Conservation (phyloP, 2,113 vertebrate genomes). For the Ardeotis arabs region DNA sequence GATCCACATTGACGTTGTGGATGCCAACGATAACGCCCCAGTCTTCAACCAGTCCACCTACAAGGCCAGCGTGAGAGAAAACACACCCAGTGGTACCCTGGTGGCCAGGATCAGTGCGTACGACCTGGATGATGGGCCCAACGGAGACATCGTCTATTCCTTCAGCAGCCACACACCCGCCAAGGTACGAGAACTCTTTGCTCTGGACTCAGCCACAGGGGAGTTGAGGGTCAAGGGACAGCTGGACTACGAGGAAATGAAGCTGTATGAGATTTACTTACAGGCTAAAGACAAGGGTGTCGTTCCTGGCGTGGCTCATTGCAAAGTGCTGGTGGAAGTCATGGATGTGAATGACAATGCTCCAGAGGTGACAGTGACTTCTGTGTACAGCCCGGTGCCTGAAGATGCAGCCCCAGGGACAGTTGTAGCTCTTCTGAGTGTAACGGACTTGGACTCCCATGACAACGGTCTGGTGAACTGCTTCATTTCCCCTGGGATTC, state of each 20-base stretch:
- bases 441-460: slow-evolving; percentile 77
- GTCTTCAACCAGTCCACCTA: slow-evolving; percentile 80
- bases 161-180: slow-evolving; percentile 77
- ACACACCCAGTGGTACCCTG: slow-evolving; percentile 54
- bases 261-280: slow-evolving; percentile 78
- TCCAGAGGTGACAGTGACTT: slow-evolving; percentile 78
- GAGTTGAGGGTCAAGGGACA: slow-evolving; percentile 75
- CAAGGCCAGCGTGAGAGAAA: slow-evolving; percentile 72
- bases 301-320: slow-evolving; percentile 75
- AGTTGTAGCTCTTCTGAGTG: slow-evolving; percentile 75
- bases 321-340: slow-evolving; percentile 79
- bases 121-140: slow-evolving; percentile 82
- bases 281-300: slow-evolving; percentile 80
- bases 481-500: slow-evolving; percentile 70
- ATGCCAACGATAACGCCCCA: slow-evolving; percentile 77
- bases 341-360: slow-evolving; percentile 80
- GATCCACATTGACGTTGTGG: slow-evolving; percentile 70
- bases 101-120: slow-evolving; percentile 70
- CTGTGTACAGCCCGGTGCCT: slow-evolving; percentile 76
- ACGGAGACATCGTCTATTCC: slow-evolving; percentile 79
- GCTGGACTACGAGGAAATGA: slow-evolving; percentile 78
- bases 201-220: slow-evolving; percentile 70
- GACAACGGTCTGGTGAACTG: slow-evolving; percentile 78
- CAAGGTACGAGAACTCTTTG: slow-evolving; percentile 73
- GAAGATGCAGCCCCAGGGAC: slow-evolving; percentile 79